Evolutionary conservation across 2,888 invertebrate genomes (phyloP), one percentile per base, ranked within the genome.

Genomic region (Agriotes lineatus): DNA sequence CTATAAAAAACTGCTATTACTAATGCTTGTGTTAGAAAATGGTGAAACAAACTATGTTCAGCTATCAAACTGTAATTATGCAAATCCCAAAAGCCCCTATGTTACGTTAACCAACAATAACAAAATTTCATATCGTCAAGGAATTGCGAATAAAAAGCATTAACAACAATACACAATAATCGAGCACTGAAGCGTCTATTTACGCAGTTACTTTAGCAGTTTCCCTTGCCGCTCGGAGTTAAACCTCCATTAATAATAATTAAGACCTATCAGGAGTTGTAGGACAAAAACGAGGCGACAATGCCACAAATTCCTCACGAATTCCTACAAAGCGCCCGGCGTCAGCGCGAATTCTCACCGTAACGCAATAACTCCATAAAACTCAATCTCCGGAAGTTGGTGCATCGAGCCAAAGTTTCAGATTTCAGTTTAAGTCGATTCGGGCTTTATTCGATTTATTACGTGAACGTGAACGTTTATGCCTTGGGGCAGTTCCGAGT

Each of bases 351-450:
- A 48, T 48, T 48, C 48, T 22, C 48, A 33, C 18, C 33, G 33
- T 52, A 33, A 52, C 33, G 18, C 18, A 52, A 52, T 52, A 52
- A 52, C 52, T 52, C 33, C 52, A 33, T 52, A 52, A 52, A 52
- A 52, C 33, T 52, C 18, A 52, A 52, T 25, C 33, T 52, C 18
- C 10, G 52, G 18, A 52, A 52, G 52, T 52, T 52, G 48, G 33
- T 52, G 52, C 52, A 33, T 33, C 52, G 33, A 52, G 52, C 16
- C 52, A 33, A 52, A 52, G 52, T 52, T 52, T 52, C 52, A 52
- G 52, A 52, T 52, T 52, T 52, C 52, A 52, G 52, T 18, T 33
- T 30, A 33, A 52, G 33, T 52, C 33, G 52, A 52, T 52, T 52
- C 18, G 5, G 33, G 10, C 52, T 33, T 52, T 30, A 52, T 52